phyloP scores from a whole-genome alignment of 2,113 vertebrate species.

The Ictalurus furcatus region DNA sequence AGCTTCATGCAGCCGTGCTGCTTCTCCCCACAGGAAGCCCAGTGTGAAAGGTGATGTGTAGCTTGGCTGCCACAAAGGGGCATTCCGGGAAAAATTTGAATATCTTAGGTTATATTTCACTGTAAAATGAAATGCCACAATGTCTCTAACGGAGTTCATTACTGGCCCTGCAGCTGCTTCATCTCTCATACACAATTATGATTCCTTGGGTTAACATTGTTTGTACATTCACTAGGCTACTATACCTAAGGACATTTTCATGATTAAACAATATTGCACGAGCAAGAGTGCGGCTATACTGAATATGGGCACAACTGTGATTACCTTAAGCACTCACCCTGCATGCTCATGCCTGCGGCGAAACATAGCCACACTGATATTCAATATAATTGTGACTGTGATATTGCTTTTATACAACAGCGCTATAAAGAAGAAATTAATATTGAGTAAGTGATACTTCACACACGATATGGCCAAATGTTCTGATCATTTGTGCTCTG shows the following conservation, averaged over 20 bases:
- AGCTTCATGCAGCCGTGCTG: slow-evolving; percentile 12
- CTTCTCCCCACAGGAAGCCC: slow-evolving; percentile 41
- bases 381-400: not conserved
- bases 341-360: not conserved
- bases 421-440: not conserved
- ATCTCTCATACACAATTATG: not conserved
- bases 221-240: not conserved
- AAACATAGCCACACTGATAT: not conserved
- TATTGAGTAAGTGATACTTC: not conserved
- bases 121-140: slow-evolving; percentile 12
- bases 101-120: slow-evolving; percentile 20
- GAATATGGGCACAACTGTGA: not conserved
- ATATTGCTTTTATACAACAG: not conserved
- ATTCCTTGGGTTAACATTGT: not conserved
- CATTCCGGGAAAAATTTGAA: slow-evolving; percentile 22
- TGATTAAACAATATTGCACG: not conserved
- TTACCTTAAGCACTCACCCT: not conserved
- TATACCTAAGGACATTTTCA: not conserved
- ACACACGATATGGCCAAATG: not conserved
- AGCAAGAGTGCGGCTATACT: not conserved
- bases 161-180: not conserved
- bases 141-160: not conserved
- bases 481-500: not conserved
- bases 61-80: slow-evolving; percentile 40
- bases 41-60: slow-evolving; percentile 38